Conservation (phyloP, 2,797 vertebrate species). For the Lacerta viridis region DNA sequence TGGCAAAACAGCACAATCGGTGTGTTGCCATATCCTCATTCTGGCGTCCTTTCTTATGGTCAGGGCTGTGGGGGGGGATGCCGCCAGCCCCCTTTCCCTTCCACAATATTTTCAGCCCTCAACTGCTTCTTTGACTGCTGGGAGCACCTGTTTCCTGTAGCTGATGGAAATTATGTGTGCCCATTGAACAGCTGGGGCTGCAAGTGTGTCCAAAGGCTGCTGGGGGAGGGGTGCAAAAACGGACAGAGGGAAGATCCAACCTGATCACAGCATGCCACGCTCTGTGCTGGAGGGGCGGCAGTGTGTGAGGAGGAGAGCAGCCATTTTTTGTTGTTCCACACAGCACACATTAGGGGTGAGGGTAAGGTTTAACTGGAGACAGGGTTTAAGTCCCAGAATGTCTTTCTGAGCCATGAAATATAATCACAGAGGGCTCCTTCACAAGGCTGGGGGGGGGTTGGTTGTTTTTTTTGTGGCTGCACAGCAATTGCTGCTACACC, state of each 20-base stretch:
- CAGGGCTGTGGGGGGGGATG: background rate
- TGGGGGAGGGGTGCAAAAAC: background rate
- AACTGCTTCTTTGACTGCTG: background rate
- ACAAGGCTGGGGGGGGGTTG: too few species aligned
- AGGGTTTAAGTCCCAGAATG: background rate
- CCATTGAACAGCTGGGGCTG: slow-evolving; percentile 9
- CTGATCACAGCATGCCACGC: background rate
- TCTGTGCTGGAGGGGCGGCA: background rate
- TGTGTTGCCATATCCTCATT: slow-evolving; percentile 1
- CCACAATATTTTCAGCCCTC: background rate
- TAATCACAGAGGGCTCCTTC: too few species aligned
- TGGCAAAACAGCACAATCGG: background rate
- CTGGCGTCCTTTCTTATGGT: background rate
- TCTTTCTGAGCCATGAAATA: background rate
- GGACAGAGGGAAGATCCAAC: background rate
- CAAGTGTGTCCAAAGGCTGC: background rate
- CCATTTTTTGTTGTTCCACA: too few species aligned
- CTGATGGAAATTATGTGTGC: background rate
- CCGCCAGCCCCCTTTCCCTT: background rate
- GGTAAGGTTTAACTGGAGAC: background rate
- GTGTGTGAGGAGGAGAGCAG: too few species aligned
- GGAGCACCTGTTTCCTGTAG: slow-evolving; percentile 48
- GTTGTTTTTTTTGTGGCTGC: background rate
- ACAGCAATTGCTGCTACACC: background rate
- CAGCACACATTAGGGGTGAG: background rate